Evolutionary conservation across 1,140 invertebrate genomes (phyloP).

Genomic region (Drosophila miranda): DNA sequence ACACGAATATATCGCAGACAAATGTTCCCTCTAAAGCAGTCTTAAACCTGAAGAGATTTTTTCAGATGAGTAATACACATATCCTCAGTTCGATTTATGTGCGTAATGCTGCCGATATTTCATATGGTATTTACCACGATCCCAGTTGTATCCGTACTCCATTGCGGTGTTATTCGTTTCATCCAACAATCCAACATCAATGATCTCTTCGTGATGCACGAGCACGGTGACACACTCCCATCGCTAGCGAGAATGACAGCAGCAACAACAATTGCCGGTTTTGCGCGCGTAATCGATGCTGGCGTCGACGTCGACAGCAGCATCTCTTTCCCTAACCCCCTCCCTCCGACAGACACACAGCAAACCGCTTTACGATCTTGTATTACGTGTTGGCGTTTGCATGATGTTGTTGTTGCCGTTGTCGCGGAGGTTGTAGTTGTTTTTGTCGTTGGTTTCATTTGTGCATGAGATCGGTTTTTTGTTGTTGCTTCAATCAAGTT

Average conservation of each 20-base stretch:
- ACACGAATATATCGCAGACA: not conserved
- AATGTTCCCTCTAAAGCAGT: not conserved
- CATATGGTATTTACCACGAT: no score
- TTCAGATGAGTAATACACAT: no score
- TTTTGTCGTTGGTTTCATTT: conserved; percentile 64
- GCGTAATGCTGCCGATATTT: no score
- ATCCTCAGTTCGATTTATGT: no score
- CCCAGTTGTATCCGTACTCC: no score
- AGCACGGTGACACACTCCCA: not conserved
- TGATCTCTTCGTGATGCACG: no score
- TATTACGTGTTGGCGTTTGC: conserved; percentile 74
- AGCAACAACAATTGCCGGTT: conserved; percentile 48
- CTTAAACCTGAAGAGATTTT: no score
- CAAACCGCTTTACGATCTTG: conserved; percentile 46
- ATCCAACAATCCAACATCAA: no score
- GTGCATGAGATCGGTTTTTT: conserved; percentile 49
- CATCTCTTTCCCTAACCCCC: conserved; percentile 5
- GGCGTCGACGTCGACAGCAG: conserved; percentile 17
- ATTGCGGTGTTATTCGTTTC: no score
- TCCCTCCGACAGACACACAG: conserved; percentile 5
- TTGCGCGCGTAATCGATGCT: conserved; percentile 61
- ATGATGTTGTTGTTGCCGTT: conserved; percentile 28
- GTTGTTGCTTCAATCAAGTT: conserved; percentile 60
- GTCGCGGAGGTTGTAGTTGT: conserved; percentile 33
- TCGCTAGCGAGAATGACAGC: not conserved